phyloP scores from a whole-genome alignment of 2,888 invertebrate species.

The Ormyrus labotus region DNA sequence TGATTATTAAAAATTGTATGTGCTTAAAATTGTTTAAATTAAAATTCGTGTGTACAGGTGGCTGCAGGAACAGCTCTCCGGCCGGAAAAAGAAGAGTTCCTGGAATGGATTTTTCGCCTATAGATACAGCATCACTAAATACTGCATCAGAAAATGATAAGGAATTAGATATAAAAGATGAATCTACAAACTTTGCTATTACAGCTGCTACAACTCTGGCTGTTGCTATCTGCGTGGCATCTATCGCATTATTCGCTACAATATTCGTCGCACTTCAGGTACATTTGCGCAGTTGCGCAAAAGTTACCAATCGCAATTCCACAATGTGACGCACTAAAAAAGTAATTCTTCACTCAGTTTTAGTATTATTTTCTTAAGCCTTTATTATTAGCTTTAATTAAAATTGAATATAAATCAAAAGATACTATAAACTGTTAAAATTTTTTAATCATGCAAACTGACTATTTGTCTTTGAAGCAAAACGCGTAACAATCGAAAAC shows the following conservation, averaged over 20 bases:
- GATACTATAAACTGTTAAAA: no score
- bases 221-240: slow-evolving; percentile 82
- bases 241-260: slow-evolving; percentile 83
- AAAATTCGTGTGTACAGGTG: no score
- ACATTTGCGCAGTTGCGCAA: slow-evolving; percentile 61
- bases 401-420: no score
- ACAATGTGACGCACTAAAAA: slow-evolving; percentile 54
- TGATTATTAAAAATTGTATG: no score
- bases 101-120: slow-evolving; percentile 76
- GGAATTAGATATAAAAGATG: slow-evolving; percentile 59
- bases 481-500: no score
- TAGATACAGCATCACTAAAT: slow-evolving; percentile 61
- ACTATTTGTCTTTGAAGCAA: no score
- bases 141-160: slow-evolving; percentile 62
- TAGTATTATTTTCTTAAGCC: slow-evolving; percentile 25
- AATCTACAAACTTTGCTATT: slow-evolving; percentile 75
- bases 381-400: no score
- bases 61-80: slow-evolving; percentile 85
- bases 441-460: no score
- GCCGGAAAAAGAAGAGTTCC: slow-evolving; percentile 86
- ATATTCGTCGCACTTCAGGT: slow-evolving; percentile 87
- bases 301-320: slow-evolving; percentile 52
- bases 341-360: slow-evolving; percentile 52
- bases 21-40: no score
- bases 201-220: slow-evolving; percentile 83